Percentiles rank a stretch among this genome's conserved stretches.
Evolutionary conservation across 1,140 invertebrate species (phyloP).

Genomic region (Venturia canescens): DNA sequence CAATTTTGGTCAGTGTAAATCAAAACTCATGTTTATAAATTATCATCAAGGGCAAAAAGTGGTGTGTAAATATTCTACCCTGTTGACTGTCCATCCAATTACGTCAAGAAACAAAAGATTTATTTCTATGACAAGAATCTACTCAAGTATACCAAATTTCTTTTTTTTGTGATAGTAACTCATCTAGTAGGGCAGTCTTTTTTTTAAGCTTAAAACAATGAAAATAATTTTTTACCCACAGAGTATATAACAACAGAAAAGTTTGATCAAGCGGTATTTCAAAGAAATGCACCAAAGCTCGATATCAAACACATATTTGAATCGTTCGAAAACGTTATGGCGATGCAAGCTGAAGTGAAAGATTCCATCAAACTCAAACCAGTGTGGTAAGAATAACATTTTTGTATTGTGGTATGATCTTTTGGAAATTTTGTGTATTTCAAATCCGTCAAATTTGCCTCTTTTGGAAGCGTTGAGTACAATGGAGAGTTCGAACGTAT

Average conservation of each 20-base stretch:
- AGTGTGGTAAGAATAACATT: neutral
- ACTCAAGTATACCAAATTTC: neutral
- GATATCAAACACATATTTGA: neutral
- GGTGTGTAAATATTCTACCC: too few relatives aligned
- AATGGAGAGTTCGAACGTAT: too few relatives aligned
- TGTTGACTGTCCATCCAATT: too few relatives aligned
- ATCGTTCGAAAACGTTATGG: neutral
- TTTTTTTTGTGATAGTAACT: too few relatives aligned
- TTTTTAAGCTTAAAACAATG: neutral
- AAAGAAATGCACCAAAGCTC: neutral
- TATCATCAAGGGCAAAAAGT: too few relatives aligned
- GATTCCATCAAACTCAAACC: neutral
- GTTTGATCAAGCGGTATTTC: neutral
- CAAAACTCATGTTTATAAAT: too few relatives aligned
- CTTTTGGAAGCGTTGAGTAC: too few relatives aligned
- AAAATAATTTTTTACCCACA: neutral
- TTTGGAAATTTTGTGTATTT: neutral
- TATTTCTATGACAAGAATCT: too few relatives aligned
- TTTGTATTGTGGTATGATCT: too few relatives aligned
- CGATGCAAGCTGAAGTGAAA: neutral
- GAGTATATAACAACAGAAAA: neutral
- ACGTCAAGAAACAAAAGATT: slow-evolving; percentile 22
- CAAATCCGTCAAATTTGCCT: too few relatives aligned
- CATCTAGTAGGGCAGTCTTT: too few relatives aligned
- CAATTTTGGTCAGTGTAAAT: too few relatives aligned